Evolutionary conservation across 2,797 vertebrate species (phyloP).

Genomic region (Pseudochaenichthys georgianus): DNA sequence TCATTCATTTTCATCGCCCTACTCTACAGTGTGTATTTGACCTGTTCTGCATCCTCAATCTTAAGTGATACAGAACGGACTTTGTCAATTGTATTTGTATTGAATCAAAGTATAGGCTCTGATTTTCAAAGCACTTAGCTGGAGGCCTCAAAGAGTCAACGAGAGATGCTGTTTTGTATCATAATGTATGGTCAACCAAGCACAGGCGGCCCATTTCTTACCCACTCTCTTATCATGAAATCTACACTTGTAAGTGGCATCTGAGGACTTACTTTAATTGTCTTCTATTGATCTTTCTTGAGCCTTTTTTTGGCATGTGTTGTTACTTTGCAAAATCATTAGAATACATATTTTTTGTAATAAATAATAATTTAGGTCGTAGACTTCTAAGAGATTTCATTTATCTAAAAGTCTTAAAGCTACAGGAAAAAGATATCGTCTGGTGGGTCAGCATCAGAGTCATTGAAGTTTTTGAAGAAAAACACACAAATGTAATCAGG

Average conservation of each 20-base stretch:
- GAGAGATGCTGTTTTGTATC: slow-evolving; percentile 18
- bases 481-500: slow-evolving; percentile 23
- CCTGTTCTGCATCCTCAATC: slow-evolving; percentile 16
- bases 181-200: slow-evolving; percentile 7
- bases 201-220: slow-evolving; percentile 27
- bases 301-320: background rate
- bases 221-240: slow-evolving; percentile 17
- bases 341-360: background rate
- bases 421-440: background rate
- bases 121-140: slow-evolving; percentile 28
- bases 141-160: slow-evolving; percentile 11
- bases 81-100: slow-evolving; percentile 20
- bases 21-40: slow-evolving; percentile 14
- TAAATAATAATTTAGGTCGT: too few relatives aligned
- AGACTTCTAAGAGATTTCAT: background rate
- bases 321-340: background rate
- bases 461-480: background rate
- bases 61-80: slow-evolving; percentile 26
- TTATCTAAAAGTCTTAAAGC: background rate
- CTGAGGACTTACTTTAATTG: background rate
- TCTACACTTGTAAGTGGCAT: slow-evolving; percentile 19
- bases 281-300: background rate
- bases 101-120: slow-evolving; percentile 10
- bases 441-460: background rate
- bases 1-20: background rate